Conservation (phyloP, 2,888 invertebrate genomes). For the Eupithecia subumbrata region DNA sequence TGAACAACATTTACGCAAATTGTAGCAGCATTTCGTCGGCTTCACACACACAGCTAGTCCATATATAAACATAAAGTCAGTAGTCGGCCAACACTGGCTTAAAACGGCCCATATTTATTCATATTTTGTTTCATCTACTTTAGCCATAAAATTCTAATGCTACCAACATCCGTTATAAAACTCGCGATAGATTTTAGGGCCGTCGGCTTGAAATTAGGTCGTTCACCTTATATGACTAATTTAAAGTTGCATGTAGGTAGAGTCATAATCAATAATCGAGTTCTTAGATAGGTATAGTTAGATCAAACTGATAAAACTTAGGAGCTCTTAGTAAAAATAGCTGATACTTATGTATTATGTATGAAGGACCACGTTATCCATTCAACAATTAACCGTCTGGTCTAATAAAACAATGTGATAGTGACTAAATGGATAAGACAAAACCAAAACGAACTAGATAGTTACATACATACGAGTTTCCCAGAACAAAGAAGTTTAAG, state of each 20-base stretch:
- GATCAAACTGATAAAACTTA: no score
- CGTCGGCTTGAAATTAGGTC: conserved; percentile 49
- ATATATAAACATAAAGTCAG: background rate
- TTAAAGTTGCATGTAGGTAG: background rate
- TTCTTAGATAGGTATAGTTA: background rate
- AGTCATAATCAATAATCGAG: background rate
- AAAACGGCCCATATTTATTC: conserved; percentile 14
- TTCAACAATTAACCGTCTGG: background rate
- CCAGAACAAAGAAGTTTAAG: conserved; percentile 67
- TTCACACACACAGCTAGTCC: conserved; percentile 53
- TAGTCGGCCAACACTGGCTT: background rate
- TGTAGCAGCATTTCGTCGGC: conserved; percentile 56
- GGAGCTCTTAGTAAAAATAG: conserved; percentile 2
- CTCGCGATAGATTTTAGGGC: conserved; percentile 49
- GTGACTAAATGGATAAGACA: background rate
- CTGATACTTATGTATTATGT: background rate
- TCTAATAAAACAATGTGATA: background rate
- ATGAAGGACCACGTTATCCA: background rate
- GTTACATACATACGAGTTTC: no score
- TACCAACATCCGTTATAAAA: conserved; percentile 55
- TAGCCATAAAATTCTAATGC: conserved; percentile 35
- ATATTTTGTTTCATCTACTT: conserved; percentile 37
- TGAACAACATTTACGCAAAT: conserved; percentile 26
- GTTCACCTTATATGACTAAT: conserved; percentile 47
- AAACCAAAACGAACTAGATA: background rate